Conservation (phyloP, 1,140 invertebrate species). For the Berghia stephanieae region DNA sequence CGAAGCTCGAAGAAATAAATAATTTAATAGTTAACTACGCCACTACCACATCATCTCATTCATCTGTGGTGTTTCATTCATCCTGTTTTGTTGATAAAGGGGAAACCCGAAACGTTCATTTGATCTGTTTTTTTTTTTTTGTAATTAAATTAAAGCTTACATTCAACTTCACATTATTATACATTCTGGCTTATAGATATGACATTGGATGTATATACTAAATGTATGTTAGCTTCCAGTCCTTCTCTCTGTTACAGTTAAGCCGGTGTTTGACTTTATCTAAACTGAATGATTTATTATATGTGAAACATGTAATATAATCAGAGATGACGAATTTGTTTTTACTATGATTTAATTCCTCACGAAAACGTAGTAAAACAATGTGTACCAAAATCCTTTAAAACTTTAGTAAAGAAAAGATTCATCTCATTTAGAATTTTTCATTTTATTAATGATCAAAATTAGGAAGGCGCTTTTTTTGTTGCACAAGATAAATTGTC, state of each 20-base stretch:
- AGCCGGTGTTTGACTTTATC: background rate
- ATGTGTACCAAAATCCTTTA: background rate
- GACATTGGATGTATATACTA: too few species aligned
- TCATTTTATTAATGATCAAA: too few species aligned
- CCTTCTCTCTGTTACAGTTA: background rate
- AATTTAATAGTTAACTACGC: background rate
- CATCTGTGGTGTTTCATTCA: background rate
- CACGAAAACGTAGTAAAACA: background rate
- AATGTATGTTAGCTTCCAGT: background rate
- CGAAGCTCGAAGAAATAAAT: background rate
- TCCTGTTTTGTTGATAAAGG: background rate
- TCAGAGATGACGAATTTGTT: background rate
- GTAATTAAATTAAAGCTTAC: too few species aligned
- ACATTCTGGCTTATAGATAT: too few species aligned
- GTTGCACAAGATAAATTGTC: background rate
- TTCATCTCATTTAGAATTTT: background rate
- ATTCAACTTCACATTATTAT: too few species aligned
- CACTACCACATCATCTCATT: background rate
- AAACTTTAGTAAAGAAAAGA: background rate
- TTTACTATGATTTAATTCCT: background rate
- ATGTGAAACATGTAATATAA: background rate
- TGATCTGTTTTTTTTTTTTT: background rate
- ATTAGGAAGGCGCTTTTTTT: background rate
- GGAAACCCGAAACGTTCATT: background rate
- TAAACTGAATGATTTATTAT: background rate